Evolutionary conservation across 2,113 vertebrate species (phyloP).

Genomic region (Microtus pennsylvanicus): DNA sequence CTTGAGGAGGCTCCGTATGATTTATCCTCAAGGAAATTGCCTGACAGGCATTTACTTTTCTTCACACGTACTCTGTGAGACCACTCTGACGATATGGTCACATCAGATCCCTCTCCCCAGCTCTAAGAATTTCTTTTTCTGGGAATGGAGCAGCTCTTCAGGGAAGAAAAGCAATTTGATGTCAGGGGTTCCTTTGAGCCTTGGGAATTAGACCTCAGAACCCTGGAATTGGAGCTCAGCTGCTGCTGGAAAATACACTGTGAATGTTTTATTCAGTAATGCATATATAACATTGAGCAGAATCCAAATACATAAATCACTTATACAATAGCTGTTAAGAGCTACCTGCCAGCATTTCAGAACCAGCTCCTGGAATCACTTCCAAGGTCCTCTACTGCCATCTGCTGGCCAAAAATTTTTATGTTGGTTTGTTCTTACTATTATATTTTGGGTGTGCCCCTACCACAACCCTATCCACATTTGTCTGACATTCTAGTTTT

Average conservation of each 20-base stretch:
- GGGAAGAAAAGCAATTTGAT: slow-evolving; percentile 73
- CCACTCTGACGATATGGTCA: background rate
- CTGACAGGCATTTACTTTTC: slow-evolving; percentile 33
- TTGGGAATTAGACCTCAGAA: slow-evolving; percentile 75
- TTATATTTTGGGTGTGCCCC: background rate
- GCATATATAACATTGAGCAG: slow-evolving; percentile 80
- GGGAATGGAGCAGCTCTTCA: slow-evolving; percentile 34
- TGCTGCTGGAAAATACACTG: slow-evolving; percentile 73
- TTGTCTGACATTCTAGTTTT: background rate
- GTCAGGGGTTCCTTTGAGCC: slow-evolving; percentile 66
- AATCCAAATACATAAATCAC: slow-evolving; percentile 81
- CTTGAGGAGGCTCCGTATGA: background rate
- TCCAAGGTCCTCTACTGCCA: slow-evolving; percentile 85
- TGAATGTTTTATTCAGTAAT: slow-evolving; percentile 80
- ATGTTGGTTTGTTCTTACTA: background rate
- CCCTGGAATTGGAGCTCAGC: slow-evolving; percentile 77
- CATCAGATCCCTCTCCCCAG: background rate
- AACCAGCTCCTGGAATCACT: slow-evolving; percentile 70
- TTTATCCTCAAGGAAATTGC: background rate
- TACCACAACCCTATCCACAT: background rate
- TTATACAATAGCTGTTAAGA: slow-evolving; percentile 84
- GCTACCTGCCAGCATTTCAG: slow-evolving; percentile 73
- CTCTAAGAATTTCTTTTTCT: slow-evolving; percentile 55
- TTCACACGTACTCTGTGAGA: background rate
- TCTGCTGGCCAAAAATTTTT: slow-evolving; percentile 80